Percentiles rank a stretch among this genome's conserved stretches.
Evolutionary conservation across 2,797 vertebrate species (phyloP).

Genomic region (Phalanger gymnotis): DNA sequence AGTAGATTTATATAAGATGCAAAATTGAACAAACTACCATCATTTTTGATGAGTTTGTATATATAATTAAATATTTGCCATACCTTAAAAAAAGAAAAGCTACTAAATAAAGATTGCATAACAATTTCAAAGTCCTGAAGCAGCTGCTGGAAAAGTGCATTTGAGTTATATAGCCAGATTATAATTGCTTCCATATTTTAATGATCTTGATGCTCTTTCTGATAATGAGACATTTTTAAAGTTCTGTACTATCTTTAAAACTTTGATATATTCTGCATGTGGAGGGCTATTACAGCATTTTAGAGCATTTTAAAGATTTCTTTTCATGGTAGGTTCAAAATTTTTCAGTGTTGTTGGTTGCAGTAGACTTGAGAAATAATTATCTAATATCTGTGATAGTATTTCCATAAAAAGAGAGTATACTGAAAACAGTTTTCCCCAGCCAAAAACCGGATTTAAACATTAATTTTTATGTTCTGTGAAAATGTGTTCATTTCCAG

Average conservation of each 20-base stretch:
- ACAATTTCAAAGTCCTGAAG: conserved; percentile 51
- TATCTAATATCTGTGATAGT: conserved; percentile 67
- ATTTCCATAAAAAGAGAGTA: conserved; percentile 39
- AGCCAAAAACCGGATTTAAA: conserved; percentile 59
- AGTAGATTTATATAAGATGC: not conserved
- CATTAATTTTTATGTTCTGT: conserved; percentile 48
- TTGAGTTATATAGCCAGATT: conserved; percentile 38
- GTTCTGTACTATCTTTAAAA: conserved; percentile 59
- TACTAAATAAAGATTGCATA: conserved; percentile 23
- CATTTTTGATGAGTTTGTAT: conserved; percentile 43
- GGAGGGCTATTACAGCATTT: conserved; percentile 46
- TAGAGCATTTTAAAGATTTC: conserved; percentile 44
- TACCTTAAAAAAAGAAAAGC: conserved; percentile 59
- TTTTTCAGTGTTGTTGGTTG: conserved; percentile 65
- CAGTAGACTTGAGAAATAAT: conserved; percentile 64
- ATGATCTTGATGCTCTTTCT: conserved; percentile 48
- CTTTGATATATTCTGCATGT: conserved; percentile 63
- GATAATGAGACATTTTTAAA: conserved; percentile 59
- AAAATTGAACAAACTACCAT: conserved; percentile 22
- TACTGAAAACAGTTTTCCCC: conserved; percentile 22
- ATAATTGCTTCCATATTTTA: conserved; percentile 56
- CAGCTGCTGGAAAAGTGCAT: conserved; percentile 55
- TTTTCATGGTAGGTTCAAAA: conserved; percentile 71
- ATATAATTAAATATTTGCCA: conserved; percentile 39
- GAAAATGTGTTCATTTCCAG: conserved; percentile 37